phyloP scores from a whole-genome alignment of 2,113 vertebrate genomes.

The Corvus hawaiiensis region DNA sequence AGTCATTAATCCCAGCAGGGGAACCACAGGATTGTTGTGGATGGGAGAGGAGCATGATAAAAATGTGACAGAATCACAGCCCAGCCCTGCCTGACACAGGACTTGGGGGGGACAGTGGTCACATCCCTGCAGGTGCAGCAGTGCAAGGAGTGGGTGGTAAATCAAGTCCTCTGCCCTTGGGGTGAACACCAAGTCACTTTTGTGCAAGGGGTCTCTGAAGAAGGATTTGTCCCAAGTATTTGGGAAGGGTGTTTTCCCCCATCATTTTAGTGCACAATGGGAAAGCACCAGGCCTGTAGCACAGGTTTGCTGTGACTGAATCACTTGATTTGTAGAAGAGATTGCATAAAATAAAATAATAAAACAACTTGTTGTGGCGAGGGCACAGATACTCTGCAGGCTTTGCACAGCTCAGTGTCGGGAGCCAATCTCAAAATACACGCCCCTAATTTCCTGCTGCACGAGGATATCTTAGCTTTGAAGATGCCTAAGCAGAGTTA shows the following conservation, averaged over 20 bases:
- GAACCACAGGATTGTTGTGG: not conserved
- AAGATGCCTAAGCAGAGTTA: not conserved
- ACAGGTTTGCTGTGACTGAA: not conserved
- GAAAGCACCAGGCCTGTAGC: not conserved
- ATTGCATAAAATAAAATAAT: not conserved
- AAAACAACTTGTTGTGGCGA: not conserved
- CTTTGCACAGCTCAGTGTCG: not conserved
- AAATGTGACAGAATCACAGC: not conserved
- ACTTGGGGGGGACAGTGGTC: not conserved
- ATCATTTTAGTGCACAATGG: not conserved
- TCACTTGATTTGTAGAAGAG: not conserved
- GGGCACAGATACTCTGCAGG: not conserved
- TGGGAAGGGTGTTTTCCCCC: not conserved
- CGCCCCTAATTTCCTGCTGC: not conserved
- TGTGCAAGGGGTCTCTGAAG: not conserved
- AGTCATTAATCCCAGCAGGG: not conserved
- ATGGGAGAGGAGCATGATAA: not conserved
- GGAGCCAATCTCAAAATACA: not conserved
- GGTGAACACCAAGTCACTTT: not conserved
- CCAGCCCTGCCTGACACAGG: not conserved
- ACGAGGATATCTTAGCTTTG: not conserved
- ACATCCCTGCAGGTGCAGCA: not conserved
- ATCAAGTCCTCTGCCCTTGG: not conserved
- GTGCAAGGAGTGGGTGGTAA: not conserved
- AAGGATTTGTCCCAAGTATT: not conserved